These are phyloP conservation scores for Mythimna albipuncta DNA, from an alignment of 2,888 invertebrate genomes.

Conservation along the genomic window DNA sequence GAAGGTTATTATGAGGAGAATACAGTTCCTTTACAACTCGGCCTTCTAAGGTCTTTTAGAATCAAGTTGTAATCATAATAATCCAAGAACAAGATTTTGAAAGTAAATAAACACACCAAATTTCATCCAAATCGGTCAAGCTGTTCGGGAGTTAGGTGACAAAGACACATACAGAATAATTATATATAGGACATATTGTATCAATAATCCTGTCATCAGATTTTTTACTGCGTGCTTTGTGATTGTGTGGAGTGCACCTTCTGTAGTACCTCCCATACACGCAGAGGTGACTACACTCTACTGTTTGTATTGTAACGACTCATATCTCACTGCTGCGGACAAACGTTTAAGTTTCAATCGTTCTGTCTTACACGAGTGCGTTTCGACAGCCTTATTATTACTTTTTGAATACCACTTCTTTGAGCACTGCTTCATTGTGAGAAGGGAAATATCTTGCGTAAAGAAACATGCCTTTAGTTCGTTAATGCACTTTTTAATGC, in stretches of 20 bases:
- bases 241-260: constrained; percentile 7
- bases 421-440: neutral
- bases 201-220: no score
- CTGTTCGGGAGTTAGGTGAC: no score
- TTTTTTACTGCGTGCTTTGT: no score
- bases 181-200: no score
- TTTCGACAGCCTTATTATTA: constrained; percentile 36
- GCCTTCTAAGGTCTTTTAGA: no score
- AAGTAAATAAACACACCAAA: no score
- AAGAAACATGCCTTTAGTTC: neutral
- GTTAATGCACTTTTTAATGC: neutral
- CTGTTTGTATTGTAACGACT: constrained; percentile 60
- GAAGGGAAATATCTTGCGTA: constrained; percentile 1
- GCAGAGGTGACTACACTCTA: constrained; percentile 62
- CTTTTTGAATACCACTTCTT: constrained; percentile 17
- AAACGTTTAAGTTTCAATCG: constrained; percentile 58
- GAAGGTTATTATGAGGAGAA: no score
- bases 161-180: no score
- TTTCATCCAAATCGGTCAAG: no score
- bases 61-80: no score
- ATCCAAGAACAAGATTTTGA: no score
- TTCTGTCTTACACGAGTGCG: constrained; percentile 16
- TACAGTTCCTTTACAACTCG: no score
- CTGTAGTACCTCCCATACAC: neutral
- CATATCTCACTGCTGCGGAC: constrained; percentile 56